phyloP scores from a whole-genome alignment of 2,888 invertebrate genomes.

The Bimastos eiseni region DNA sequence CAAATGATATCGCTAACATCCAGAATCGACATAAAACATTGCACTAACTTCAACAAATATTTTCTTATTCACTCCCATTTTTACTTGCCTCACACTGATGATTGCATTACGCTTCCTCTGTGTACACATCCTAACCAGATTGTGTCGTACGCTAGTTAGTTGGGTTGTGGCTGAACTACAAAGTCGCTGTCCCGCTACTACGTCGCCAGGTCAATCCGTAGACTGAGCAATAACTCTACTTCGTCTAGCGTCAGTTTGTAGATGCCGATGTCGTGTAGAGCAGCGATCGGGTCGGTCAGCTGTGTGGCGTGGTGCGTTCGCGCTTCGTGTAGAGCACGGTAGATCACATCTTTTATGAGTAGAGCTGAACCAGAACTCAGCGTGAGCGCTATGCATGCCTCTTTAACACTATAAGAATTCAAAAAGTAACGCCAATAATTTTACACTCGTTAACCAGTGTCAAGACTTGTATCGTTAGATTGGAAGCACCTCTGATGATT shows the following conservation, averaged over 20 bases:
- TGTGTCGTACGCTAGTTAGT: background rate
- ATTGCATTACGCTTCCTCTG: background rate
- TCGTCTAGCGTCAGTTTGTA: slow-evolving; percentile 53
- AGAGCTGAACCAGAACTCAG: slow-evolving; percentile 78
- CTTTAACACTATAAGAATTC: slow-evolving; percentile 61
- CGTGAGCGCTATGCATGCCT: slow-evolving; percentile 76
- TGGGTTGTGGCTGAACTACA: background rate
- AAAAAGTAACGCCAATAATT: background rate
- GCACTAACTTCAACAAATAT: background rate
- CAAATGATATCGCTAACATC: background rate
- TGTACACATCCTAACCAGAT: too few relatives aligned
- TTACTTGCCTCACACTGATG: too few relatives aligned
- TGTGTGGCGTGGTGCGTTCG: slow-evolving; percentile 44
- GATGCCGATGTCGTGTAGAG: slow-evolving; percentile 57
- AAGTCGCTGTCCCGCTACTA: background rate
- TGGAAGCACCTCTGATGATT: too few relatives aligned
- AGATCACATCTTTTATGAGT: slow-evolving; percentile 72
- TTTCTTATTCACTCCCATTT: background rate
- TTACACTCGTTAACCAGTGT: background rate
- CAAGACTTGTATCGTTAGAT: too few relatives aligned
- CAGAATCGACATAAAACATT: background rate
- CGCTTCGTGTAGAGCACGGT: slow-evolving; percentile 46
- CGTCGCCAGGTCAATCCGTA: slow-evolving; percentile 43
- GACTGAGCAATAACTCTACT: slow-evolving; percentile 49
- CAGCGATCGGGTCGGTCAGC: slow-evolving; percentile 48